Evolutionary conservation across 2,797 vertebrate genomes (phyloP), one percentile per base, ranked within the genome.

Genomic region (Sebastes kiyomatsui): DNA sequence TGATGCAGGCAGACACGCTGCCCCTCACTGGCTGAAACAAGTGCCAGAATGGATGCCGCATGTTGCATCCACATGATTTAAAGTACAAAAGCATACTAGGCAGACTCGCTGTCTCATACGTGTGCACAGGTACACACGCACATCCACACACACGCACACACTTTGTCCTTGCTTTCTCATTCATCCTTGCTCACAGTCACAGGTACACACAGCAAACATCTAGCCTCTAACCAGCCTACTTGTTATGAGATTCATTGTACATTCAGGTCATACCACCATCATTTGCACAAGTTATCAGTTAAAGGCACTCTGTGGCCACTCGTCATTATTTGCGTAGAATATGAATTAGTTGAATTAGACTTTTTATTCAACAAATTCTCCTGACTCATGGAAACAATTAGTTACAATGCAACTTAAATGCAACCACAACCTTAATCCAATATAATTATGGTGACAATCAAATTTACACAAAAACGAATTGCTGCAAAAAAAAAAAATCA

Each of bases 11-110:
- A 67, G 83, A 83, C 80, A 71, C 22, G 78, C 68, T 35, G 42
- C 28, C 33, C 60, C 76, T 75, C 79, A 96, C 86, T 96, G 95
- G 96, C 75, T 90, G 16, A 56, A 32, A 20, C 72, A 74, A 79
- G 80, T 83, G 93, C 90, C 95, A 93, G 83, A 87, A 80, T 75
- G 73, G 93, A 92, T 94, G 93, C 95, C 86, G 95, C 95, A 95
- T 95, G 94, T 94, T 95, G 93, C 93, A 92, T 95, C 94, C 93
- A 95, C 94, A 96, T 93, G 94, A 96, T 96, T 96, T 96, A 95
- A 96, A 96, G 95, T 94, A 95, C 92, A 95, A 95, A 94, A 94
- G 93, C 95, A 93, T 87, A 90, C 87, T 67, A 92, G 92, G 89
- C 92, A 94, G 93, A 93, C 92, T 90, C 84, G 68, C 88, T 58